Evolutionary conservation across 2,888 invertebrate species (phyloP).

Genomic region (Micoletzkya japonica): DNA sequence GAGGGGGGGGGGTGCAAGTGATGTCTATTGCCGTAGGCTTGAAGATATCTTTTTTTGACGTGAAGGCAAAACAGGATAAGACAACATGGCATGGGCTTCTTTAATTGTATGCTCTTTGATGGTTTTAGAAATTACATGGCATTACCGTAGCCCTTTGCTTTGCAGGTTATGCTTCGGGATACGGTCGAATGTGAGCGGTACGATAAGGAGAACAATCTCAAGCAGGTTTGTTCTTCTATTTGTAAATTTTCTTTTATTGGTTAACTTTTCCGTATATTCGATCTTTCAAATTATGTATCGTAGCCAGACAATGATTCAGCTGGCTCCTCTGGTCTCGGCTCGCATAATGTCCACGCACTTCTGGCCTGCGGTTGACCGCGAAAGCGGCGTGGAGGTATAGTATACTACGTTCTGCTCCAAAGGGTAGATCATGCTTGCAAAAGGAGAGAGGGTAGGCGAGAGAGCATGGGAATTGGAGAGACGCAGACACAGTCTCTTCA

Average conservation of each 20-base stretch:
- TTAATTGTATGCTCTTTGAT: too few relatives aligned
- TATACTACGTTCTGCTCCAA: too few relatives aligned
- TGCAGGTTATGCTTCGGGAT: conserved; percentile 83
- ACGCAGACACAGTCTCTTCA: too few relatives aligned
- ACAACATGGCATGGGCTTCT: too few relatives aligned
- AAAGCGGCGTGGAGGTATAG: conserved; percentile 32
- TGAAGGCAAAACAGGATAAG: not conserved
- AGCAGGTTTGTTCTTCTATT: not conserved
- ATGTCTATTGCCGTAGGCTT: not conserved
- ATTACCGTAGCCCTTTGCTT: not conserved
- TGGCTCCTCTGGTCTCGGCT: conserved; percentile 75
- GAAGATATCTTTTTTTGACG: not conserved
- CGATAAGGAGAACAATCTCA: not conserved
- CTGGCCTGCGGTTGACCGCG: conserved; percentile 76
- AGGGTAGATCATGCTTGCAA: too few relatives aligned
- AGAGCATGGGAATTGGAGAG: too few relatives aligned
- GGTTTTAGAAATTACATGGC: too few relatives aligned
- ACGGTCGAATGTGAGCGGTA: conserved; percentile 69
- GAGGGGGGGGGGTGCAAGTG: not conserved
- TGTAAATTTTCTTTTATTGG: not conserved
- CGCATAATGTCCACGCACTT: conserved; percentile 96
- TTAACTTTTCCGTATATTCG: not conserved
- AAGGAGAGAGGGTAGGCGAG: too few relatives aligned
- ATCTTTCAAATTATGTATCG: conserved; percentile 2
- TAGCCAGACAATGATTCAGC: conserved; percentile 61